Base-by-base conservation (phyloP, 2,888 invertebrate species). In the Lasioglossum zephyrum region DNA sequence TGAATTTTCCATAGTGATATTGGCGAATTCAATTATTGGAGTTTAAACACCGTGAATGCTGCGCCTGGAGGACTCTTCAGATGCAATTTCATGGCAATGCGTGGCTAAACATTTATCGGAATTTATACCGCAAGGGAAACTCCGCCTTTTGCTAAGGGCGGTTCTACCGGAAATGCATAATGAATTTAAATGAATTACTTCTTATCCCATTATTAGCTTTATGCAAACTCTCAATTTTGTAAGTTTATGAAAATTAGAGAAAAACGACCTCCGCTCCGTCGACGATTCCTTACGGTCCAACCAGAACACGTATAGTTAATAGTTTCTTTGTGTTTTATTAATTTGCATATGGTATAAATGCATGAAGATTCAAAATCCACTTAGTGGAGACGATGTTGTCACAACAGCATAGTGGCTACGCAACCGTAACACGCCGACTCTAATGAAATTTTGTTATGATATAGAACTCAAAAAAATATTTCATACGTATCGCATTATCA, bases 1-100 rank as follows among this genome's bases (percentile, higher is more conserved):
- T 79, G 85, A 60, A 85, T 82, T 81, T 79, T 85, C 81, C 77
- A 77, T 74, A 16, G 63, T 66, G 79, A 85, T 81, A 85, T 77
- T 41, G 81, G 70, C 31, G 77, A 85, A 85, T 87, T 87, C 86
- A 85, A 87, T 87, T 87, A 87, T 82, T 77, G 57, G 22, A 47
- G n/a, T 70, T 85, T 85, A 82, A 86, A 79, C 81, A 70, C 49
- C 36, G 49, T 36, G 78, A 49, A 36, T 70, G 49, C 57, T 53
- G 5, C 70, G n/a, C n/a, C n/a, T 6, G 4, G 69, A 69, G 69
- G 53, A 63, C 76, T 60, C 79, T 83, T 69, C 53, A 22, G 13
- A 11, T 63, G 5, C 41, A 31, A 57, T 70, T 73, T 81, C 73
- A 73, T 31, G 22, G 44, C 16, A 26, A 31, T 18, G 72, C 72